Conservation (phyloP, 2,888 invertebrate species). For the Girardia tigrina region DNA sequence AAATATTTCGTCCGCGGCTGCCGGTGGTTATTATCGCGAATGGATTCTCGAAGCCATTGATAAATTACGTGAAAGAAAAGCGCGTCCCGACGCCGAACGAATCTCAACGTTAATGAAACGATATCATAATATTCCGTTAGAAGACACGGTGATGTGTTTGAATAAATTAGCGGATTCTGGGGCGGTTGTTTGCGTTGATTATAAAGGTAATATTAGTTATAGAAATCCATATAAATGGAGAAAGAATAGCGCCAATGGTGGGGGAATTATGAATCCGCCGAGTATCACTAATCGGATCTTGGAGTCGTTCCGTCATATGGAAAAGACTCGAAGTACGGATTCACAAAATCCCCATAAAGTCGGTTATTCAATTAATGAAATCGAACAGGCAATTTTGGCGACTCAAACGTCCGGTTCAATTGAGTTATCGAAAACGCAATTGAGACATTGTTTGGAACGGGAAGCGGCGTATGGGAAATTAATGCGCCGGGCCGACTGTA, state of each 20-base stretch:
- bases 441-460: conserved; percentile 24
- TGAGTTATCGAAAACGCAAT: neutral
- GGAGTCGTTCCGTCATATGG: neutral
- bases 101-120: conserved; percentile 68
- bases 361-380: conserved; percentile 12
- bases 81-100: conserved; percentile 67
- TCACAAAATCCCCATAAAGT: neutral
- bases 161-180: conserved; percentile 63
- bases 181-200: conserved; percentile 67
- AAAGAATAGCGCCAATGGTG: conserved; percentile 55
- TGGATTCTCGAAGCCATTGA: conserved; percentile 65
- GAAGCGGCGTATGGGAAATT: conserved; percentile 30
- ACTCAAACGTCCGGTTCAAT: neutral
- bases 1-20: neutral
- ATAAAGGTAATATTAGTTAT: conserved; percentile 72
- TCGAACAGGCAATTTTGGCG: conserved; percentile 5
- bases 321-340: neutral
- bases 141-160: conserved; percentile 56
- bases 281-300: conserved; percentile 33
- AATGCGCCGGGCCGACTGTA: neutral
- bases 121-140: conserved; percentile 60
- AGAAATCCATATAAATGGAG: conserved; percentile 61
- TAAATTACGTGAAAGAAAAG: conserved; percentile 67
- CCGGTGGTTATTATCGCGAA: conserved; percentile 15
- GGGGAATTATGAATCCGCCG: conserved; percentile 34